Evolutionary conservation across 2,113 vertebrate species (phyloP).

Genomic region (Conger conger): DNA sequence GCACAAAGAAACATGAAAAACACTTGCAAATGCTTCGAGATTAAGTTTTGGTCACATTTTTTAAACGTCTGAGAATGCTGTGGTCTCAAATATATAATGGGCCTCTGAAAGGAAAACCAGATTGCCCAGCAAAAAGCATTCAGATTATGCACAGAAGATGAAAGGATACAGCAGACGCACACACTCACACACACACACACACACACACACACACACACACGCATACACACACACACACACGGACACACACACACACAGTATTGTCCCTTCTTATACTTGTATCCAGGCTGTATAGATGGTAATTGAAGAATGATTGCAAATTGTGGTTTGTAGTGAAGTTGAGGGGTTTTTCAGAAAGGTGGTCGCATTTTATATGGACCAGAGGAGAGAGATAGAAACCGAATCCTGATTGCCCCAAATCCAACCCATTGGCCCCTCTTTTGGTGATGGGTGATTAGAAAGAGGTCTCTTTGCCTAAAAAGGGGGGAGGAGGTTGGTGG

Average conservation of each 20-base stretch:
- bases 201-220: background rate
- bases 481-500: too few relatives aligned
- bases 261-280: background rate
- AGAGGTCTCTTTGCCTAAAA: conserved; percentile 42
- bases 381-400: conserved; percentile 45
- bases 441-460: conserved; percentile 59
- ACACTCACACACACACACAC: background rate
- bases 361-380: background rate
- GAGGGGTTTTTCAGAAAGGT: background rate
- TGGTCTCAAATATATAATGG: conserved; percentile 52
- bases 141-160: conserved; percentile 40
- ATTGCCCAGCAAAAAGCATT: conserved; percentile 37
- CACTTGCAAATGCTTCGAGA: conserved; percentile 50
- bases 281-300: background rate
- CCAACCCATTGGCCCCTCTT: conserved; percentile 64
- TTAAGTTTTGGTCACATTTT: conserved; percentile 45
- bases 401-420: conserved; percentile 67
- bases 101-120: conserved; percentile 42
- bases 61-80: conserved; percentile 58
- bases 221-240: background rate
- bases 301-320: background rate
- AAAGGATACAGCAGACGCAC: conserved; percentile 18
- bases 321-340: background rate
- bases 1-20: conserved; percentile 41
- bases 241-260: too few relatives aligned